Conservation (phyloP, 2,113 vertebrate species). For the Gymnocephalus cernua region DNA sequence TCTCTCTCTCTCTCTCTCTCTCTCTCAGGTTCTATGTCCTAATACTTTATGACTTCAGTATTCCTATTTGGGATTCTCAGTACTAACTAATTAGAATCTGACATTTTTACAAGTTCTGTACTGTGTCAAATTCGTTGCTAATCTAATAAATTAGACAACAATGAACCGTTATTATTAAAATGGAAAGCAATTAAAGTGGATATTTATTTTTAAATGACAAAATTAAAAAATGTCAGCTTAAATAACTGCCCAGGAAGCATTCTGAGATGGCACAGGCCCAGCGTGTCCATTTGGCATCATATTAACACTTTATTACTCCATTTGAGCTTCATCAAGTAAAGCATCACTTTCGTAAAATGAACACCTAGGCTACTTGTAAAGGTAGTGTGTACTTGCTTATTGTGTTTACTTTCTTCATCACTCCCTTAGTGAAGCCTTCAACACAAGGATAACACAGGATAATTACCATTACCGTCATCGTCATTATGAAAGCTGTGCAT, state of each 20-base stretch:
- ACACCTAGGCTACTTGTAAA: neutral
- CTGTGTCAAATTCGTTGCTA: neutral
- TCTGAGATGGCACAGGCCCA: conserved; percentile 22
- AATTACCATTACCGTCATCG: neutral
- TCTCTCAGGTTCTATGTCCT: neutral
- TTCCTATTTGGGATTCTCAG: neutral
- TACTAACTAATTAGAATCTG: neutral
- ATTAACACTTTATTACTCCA: neutral
- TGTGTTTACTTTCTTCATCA: conserved; percentile 1
- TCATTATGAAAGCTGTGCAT: conserved; percentile 5
- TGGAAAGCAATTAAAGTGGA: neutral
- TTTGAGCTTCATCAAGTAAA: neutral
- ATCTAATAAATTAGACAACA: neutral
- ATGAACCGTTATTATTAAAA: neutral
- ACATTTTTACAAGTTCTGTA: neutral
- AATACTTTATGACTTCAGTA: conserved; percentile 2
- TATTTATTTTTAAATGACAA: conserved; percentile 13
- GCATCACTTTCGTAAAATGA: conserved; percentile 1
- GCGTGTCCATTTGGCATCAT: conserved; percentile 29
- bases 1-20: neutral
- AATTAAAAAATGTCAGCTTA: conserved; percentile 15
- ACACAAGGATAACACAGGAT: neutral
- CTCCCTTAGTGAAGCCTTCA: neutral
- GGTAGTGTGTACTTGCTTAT: neutral
- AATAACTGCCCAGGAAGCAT: neutral